These are phyloP conservation scores for Pissodes strobi DNA, from an alignment of 1,140 invertebrate genomes.

Conservation along the genomic window DNA sequence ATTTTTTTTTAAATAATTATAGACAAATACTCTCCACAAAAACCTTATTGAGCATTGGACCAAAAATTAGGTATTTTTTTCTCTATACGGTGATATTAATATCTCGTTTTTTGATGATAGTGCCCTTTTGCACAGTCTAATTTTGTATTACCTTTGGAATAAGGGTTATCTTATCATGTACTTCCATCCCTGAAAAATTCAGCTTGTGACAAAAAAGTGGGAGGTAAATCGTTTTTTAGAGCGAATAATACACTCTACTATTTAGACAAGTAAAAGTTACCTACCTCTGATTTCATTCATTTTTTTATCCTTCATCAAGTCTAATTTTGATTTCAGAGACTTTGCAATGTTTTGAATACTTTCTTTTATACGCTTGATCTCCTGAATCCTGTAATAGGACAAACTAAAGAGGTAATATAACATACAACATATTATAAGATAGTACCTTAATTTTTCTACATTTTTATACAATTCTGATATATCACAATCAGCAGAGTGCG, in stretches of 20 bases:
- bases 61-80: too few relatives aligned
- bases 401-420: not conserved
- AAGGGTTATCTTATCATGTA: too few relatives aligned
- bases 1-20: not conserved
- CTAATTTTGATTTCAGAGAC: not conserved
- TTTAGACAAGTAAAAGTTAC: not conserved
- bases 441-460: not conserved
- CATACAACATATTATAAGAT: not conserved
- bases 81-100: too few relatives aligned
- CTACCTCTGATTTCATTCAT: slow-evolving; percentile 14
- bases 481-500: too few relatives aligned
- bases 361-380: not conserved
- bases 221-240: too few relatives aligned
- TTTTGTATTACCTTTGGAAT: too few relatives aligned
- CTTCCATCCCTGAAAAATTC: too few relatives aligned
- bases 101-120: too few relatives aligned
- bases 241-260: not conserved
- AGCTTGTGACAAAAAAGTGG: too few relatives aligned
- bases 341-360: slow-evolving; percentile 4
- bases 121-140: too few relatives aligned
- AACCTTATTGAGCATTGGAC: too few relatives aligned
- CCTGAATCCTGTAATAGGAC: not conserved
- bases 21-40: too few relatives aligned
- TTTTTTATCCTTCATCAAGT: slow-evolving; percentile 13
- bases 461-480: not conserved